Conservation (phyloP, 2,888 invertebrate genomes). For the Pelosia muscerda region DNA sequence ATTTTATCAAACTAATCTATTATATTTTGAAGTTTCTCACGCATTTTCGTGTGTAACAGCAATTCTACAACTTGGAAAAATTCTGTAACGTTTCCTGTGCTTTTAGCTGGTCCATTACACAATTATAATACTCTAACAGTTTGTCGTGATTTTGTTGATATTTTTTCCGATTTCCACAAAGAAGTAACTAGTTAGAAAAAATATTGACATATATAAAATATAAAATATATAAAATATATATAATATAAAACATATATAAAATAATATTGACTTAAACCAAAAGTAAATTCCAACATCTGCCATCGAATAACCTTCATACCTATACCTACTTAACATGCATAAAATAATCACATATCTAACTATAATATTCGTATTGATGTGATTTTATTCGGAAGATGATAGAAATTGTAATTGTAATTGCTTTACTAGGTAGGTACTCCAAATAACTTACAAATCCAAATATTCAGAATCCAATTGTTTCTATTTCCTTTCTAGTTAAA, state of each 20-base stretch:
- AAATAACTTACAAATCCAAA: neutral
- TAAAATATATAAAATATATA: too few species aligned
- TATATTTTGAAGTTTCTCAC: conserved; percentile 6
- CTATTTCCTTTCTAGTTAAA: conserved; percentile 3
- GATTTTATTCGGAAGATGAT: neutral
- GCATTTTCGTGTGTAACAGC: conserved; percentile 46
- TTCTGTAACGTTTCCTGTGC: conserved; percentile 56
- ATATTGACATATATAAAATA: too few species aligned
- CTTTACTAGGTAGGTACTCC: neutral
- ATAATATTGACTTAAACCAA: too few species aligned
- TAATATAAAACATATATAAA: too few species aligned
- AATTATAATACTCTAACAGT: conserved; percentile 50
- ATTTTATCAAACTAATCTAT: neutral
- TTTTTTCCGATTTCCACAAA: conserved; percentile 58
- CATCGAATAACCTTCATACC: conserved; percentile 27
- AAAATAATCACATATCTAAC: conserved; percentile 20
- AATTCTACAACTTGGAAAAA: conserved; percentile 36
- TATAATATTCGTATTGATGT: conserved; percentile 30
- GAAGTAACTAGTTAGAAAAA: conserved; percentile 54
- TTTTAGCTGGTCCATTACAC: conserved; percentile 54
- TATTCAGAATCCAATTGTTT: neutral
- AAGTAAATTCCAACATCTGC: conserved; percentile 43
- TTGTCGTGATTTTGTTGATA: conserved; percentile 57
- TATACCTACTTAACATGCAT: neutral
- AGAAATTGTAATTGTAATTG: neutral